Base-by-base conservation (phyloP, 1,140 invertebrate species). In the Drosophila murphyi region DNA sequence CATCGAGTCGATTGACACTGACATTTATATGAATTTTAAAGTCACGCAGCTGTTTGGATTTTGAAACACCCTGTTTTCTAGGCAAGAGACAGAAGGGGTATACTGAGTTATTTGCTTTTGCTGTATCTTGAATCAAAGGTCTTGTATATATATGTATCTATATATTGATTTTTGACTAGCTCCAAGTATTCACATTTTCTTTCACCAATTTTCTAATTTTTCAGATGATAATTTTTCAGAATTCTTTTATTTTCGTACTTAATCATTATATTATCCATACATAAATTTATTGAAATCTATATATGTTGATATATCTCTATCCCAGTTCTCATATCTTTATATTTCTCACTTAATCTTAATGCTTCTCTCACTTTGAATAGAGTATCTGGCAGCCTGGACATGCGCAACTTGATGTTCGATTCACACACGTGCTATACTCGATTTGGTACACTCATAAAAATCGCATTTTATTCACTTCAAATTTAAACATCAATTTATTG, bases 21-120 rank as follows among this genome's bases (percentile, higher is more conserved):
- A 76, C 70, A 85, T 61, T 56, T 60, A 65, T 28, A 28, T 69
- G 43, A 59, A 3, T 47, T 43, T 32, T n/a, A 63, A 57, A 34
- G 20, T 2, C 48, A 20, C 4, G 5, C 12, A 57, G 4, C 50
- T 8, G 32, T 52, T 56, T 70, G 56, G 32, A 7, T 48, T 43
- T 43, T 43, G 10, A 3, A 8, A 43, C 12, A 43, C 41, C 10
- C 41, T 43, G 41, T 43, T 43, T 43, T 20, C 20, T 20, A 20
- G 20, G 20, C 20, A 20, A 20, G 20, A 20, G 20, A 1, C 20
- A 20, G 20, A 20, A 20, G 20, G 20, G 20, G 20, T 20, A 20
- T 20, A 20, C 1, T 20, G 20, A 20, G 20, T 20, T 2, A 0
- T 20, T 20, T 20, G 20, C 20, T 20, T 20, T 20, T 20, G 20